These are phyloP conservation scores for Scrobipalpa atriplicella DNA, from an alignment of 2,888 invertebrate genomes.

Conservation along the genomic window DNA sequence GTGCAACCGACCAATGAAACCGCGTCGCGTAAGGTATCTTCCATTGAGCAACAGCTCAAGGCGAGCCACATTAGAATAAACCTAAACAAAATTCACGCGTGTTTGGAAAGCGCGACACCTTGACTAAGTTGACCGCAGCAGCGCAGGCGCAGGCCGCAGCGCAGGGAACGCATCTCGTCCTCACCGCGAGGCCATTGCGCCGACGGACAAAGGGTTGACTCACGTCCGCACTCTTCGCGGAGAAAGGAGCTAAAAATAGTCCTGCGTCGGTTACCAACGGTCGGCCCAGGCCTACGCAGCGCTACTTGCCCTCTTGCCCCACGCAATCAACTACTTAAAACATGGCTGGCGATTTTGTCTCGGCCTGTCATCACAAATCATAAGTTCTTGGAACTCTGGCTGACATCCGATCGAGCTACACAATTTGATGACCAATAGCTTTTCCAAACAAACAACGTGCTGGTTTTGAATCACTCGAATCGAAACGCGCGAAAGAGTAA, in stretches of 20 bases:
- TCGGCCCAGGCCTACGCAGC: constrained; percentile 68
- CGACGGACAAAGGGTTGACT: constrained; percentile 75
- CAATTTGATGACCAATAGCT: constrained; percentile 32
- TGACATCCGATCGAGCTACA: not conserved
- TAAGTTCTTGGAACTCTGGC: constrained; percentile 28
- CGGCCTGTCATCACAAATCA: constrained; percentile 23
- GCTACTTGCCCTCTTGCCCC: constrained; percentile 54
- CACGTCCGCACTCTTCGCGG: constrained; percentile 68
- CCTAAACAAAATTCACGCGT: constrained; percentile 65
- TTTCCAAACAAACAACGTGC: constrained; percentile 37
- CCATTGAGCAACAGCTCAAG: constrained; percentile 71
- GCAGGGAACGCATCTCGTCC: constrained; percentile 45
- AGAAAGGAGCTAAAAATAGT: constrained; percentile 78
- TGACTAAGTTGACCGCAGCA: constrained; percentile 39
- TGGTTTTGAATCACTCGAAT: too few species aligned
- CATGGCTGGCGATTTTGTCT: constrained; percentile 29
- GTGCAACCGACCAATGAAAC: not conserved
- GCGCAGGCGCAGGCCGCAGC: constrained; percentile 22
- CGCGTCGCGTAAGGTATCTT: not conserved
- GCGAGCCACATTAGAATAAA: constrained; percentile 70
- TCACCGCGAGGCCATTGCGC: constrained; percentile 56
- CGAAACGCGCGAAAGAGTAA: too few species aligned
- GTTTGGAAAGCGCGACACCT: constrained; percentile 66
- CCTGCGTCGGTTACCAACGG: constrained; percentile 63
- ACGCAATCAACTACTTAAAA: constrained; percentile 35